Percentiles rank a stretch among this genome's conserved stretches.
phyloP scores from a whole-genome alignment of 2,797 vertebrate species.

The Pipistrellus kuhlii region DNA sequence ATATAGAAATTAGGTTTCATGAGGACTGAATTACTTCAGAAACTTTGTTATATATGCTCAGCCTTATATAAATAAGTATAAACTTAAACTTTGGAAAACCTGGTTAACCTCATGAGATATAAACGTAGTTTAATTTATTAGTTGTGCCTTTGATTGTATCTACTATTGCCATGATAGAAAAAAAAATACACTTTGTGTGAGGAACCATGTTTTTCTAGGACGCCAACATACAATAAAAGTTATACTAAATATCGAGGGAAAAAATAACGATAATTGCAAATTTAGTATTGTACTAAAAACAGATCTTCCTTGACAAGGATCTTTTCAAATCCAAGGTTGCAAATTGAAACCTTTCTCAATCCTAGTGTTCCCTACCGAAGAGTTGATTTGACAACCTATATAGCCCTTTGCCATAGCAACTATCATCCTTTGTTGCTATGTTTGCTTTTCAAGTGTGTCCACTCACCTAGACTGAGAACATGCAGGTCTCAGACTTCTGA shows the following conservation, averaged over 20 bases:
- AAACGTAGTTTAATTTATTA: not conserved
- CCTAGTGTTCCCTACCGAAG: not conserved
- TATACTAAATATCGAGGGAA: not conserved
- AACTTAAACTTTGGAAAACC: constrained; percentile 38
- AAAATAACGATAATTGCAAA: not conserved
- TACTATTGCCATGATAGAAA: not conserved
- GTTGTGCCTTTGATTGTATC: not conserved
- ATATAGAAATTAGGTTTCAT: not conserved
- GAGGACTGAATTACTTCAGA: not conserved
- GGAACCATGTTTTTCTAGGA: not conserved
- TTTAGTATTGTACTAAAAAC: not conserved
- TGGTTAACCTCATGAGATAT: not conserved
- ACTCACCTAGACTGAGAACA: not conserved
- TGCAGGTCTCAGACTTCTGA: not conserved
- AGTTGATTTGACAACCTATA: not conserved
- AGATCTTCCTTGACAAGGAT: not conserved
- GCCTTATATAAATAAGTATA: not conserved
- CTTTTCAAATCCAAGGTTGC: not conserved
- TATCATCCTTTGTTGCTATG: not conserved
- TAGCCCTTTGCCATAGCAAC: not conserved
- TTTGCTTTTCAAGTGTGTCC: not conserved
- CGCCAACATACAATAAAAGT: not conserved
- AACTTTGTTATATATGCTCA: not conserved
- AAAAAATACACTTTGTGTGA: not conserved
- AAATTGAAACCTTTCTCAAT: not conserved